phyloP scores from a whole-genome alignment of 2,888 invertebrate species.

The Andrena fulva region DNA sequence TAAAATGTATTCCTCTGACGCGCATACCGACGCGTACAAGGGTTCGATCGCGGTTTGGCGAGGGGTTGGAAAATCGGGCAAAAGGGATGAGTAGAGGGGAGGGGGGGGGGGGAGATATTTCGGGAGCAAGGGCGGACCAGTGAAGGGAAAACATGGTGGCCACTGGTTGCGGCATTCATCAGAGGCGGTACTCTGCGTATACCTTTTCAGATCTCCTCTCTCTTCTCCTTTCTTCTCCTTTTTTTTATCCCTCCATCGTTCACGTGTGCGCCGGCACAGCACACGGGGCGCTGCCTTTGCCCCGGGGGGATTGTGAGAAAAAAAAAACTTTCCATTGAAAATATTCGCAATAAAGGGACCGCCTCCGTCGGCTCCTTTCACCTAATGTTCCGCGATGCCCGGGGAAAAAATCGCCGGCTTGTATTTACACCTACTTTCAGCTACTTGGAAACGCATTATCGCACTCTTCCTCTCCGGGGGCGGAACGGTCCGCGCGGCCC shows the following conservation, averaged over 20 bases:
- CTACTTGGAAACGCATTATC: slow-evolving; percentile 80
- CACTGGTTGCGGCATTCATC: slow-evolving; percentile 82
- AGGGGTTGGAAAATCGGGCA: slow-evolving; percentile 71
- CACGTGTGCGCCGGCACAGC: slow-evolving; percentile 58
- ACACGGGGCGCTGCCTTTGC: slow-evolving; percentile 45
- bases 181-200: slow-evolving; percentile 79
- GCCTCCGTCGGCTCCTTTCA: slow-evolving; percentile 78
- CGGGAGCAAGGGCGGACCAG: slow-evolving; percentile 70
- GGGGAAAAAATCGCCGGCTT: slow-evolving; percentile 60
- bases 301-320: slow-evolving; percentile 76
- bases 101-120: slow-evolving; percentile 39
- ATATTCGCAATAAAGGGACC: slow-evolving; percentile 81
- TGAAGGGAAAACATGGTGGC: slow-evolving; percentile 76
- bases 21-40: slow-evolving; percentile 66
- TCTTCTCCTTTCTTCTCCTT: slow-evolving; percentile 27
- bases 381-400: slow-evolving; percentile 58
- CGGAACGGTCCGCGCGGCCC: slow-evolving; percentile 44
- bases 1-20: slow-evolving; percentile 62
- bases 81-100: slow-evolving; percentile 58
- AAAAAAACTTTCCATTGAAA: slow-evolving; percentile 83
- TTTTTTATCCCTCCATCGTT: slow-evolving; percentile 61
- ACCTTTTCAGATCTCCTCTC: slow-evolving; percentile 69
- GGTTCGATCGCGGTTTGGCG: slow-evolving; percentile 73
- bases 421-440: slow-evolving; percentile 79
- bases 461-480: slow-evolving; percentile 64